Conservation (phyloP, 2,888 invertebrate species). For the Pyrgus malvae region DNA sequence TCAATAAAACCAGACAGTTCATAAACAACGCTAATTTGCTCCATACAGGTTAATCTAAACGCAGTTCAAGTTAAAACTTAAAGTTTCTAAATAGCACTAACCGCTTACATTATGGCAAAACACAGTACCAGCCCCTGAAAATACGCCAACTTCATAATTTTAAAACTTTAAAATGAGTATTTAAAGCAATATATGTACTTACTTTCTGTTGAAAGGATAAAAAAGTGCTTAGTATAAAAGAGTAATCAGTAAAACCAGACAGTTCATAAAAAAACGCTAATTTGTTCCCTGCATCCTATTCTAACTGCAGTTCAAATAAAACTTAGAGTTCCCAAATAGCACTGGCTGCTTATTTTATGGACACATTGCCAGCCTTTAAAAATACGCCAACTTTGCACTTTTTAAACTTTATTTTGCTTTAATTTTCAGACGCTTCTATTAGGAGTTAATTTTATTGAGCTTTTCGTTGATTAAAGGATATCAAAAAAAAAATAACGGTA, state of each 20-base stretch:
- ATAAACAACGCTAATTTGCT: constrained; percentile 44
- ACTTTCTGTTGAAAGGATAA: too few relatives aligned
- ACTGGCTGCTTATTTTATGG: constrained; percentile 60
- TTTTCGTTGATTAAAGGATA: too few relatives aligned
- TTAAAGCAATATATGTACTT: too few relatives aligned
- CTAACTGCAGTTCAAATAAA: too few relatives aligned
- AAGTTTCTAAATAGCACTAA: constrained; percentile 68
- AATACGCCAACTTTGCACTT: constrained; percentile 46
- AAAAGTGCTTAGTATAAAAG: too few relatives aligned
- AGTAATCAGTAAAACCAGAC: too few relatives aligned
- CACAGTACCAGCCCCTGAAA: constrained; percentile 46
- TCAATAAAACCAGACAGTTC: too few relatives aligned
- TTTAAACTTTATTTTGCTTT: constrained; percentile 22
- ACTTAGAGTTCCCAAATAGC: too few relatives aligned
- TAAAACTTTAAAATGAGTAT: too few relatives aligned
- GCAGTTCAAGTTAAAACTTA: constrained; percentile 60
- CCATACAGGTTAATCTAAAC: constrained; percentile 34
- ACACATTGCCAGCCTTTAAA: constrained; percentile 46
- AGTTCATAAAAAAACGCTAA: too few relatives aligned
- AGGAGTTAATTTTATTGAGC: neutral
- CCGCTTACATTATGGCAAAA: constrained; percentile 61
- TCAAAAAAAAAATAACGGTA: too few relatives aligned
- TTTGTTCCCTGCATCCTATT: too few relatives aligned
- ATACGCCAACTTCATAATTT: constrained; percentile 48
- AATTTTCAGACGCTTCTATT: neutral